Conservation (phyloP, 2,888 invertebrate species). For the Tanytarsus gracilentus region DNA sequence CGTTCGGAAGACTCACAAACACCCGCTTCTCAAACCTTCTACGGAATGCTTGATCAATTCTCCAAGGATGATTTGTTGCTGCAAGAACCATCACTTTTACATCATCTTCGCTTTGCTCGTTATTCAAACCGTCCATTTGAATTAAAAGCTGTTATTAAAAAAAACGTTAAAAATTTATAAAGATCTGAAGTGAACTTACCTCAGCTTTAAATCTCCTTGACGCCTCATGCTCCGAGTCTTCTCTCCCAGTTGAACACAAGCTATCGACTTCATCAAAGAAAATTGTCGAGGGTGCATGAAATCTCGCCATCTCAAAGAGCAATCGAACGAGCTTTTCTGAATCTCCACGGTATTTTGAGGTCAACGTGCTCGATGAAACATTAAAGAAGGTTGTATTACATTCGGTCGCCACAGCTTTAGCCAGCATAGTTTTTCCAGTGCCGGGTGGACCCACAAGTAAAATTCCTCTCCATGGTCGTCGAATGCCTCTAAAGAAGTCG, state of each 20-base stretch:
- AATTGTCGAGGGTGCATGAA: conserved; percentile 82
- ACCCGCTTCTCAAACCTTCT: conserved; percentile 80
- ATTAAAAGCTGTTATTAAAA: conserved; percentile 51
- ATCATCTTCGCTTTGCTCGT: conserved; percentile 48
- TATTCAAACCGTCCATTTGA: conserved; percentile 80
- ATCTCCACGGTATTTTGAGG: conserved; percentile 84
- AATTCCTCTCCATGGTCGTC: conserved; percentile 73
- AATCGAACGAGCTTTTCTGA: conserved; percentile 80
- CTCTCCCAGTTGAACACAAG: conserved; percentile 69
- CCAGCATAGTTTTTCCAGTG: conserved; percentile 72
- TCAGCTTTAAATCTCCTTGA: conserved; percentile 78
- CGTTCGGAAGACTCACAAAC: conserved; percentile 76
- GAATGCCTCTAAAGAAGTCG: conserved; percentile 78
- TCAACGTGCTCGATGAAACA: conserved; percentile 76
- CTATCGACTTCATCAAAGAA: conserved; percentile 89
- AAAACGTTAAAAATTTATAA: neutral
- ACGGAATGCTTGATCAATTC: conserved; percentile 78
- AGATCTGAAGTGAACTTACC: neutral
- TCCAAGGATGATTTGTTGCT: conserved; percentile 89
- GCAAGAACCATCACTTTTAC: conserved; percentile 79
- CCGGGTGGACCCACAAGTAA: conserved; percentile 51
- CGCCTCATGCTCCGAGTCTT: conserved; percentile 81
- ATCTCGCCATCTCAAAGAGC: conserved; percentile 78
- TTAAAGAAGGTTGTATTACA: conserved; percentile 83
- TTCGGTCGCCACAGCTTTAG: conserved; percentile 82